phyloP scores from a whole-genome alignment of 1,140 invertebrate genomes.

The Leucophenga varia region DNA sequence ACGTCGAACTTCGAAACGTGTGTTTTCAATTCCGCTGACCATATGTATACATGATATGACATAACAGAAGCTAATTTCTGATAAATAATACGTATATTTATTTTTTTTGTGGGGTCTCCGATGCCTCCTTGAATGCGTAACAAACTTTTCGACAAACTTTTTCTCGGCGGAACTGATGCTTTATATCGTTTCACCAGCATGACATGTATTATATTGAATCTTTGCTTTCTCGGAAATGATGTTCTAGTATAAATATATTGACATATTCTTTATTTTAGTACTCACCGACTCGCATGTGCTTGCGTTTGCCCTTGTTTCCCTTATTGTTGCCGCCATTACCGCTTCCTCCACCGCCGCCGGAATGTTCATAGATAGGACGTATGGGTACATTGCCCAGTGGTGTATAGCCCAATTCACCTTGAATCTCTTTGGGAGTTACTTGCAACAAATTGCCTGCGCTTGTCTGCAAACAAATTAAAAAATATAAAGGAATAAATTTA shows the following conservation, averaged over 20 bases:
- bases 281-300: slow-evolving; percentile 57
- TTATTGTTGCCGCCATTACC: slow-evolving; percentile 18
- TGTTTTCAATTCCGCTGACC: too few relatives aligned
- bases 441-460: slow-evolving; percentile 65
- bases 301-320: slow-evolving; percentile 57
- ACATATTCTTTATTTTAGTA: slow-evolving; percentile 15
- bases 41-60: too few relatives aligned
- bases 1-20: too few relatives aligned
- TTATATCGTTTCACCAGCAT: too few relatives aligned
- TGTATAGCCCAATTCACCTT: slow-evolving; percentile 52
- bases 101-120: too few relatives aligned
- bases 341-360: slow-evolving; percentile 1
- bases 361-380: slow-evolving; percentile 28
- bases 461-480: slow-evolving; percentile 26
- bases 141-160: too few relatives aligned
- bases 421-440: slow-evolving; percentile 75
- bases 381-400: slow-evolving; percentile 44
- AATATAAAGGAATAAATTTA: neutral
- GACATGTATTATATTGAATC: neutral
- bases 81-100: too few relatives aligned
- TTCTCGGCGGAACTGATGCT: too few relatives aligned
- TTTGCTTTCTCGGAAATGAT: neutral
- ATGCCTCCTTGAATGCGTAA: too few relatives aligned
- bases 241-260: too few relatives aligned
- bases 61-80: too few relatives aligned